Evolutionary conservation across 2,888 invertebrate species (phyloP).

Genomic region (Philhelius pedissequus): DNA sequence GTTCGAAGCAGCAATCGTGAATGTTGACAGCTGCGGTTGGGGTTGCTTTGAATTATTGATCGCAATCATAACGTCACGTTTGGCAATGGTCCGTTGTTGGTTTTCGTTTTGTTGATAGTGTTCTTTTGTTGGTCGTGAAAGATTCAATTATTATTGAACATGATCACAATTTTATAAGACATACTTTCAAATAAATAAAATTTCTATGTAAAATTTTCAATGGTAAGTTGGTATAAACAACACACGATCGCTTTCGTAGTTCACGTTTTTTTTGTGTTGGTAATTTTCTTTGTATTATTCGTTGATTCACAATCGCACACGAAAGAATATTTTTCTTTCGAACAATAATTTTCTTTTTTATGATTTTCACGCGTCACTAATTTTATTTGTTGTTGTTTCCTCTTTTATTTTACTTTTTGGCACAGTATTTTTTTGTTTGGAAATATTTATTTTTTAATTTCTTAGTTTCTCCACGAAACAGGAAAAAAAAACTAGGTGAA

Average conservation of each 20-base stretch:
- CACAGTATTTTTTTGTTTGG: slow-evolving; percentile 30
- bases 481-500: slow-evolving; percentile 47
- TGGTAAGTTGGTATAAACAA: not conserved
- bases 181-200: not conserved
- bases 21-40: slow-evolving; percentile 21
- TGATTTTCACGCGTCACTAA: slow-evolving; percentile 34
- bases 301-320: not conserved
- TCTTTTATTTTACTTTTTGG: slow-evolving; percentile 12
- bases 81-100: slow-evolving; percentile 26
- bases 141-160: slow-evolving; percentile 35
- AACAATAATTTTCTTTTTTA: not conserved
- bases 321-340: not conserved
- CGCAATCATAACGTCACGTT: slow-evolving; percentile 61
- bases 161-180: slow-evolving; percentile 4
- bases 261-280: slow-evolving; percentile 5
- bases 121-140: not conserved
- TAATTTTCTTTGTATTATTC: slow-evolving; percentile 14
- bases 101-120: slow-evolving; percentile 6
- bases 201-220: not conserved
- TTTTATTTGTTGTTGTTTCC: slow-evolving; percentile 13
- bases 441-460: slow-evolving; percentile 15
- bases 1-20: not conserved
- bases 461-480: slow-evolving; percentile 13
- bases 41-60: slow-evolving; percentile 20
- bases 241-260: not conserved